These are phyloP conservation scores for Helicoverpa armigera DNA, from an alignment of 1,140 invertebrate species.

Conservation along the genomic window DNA sequence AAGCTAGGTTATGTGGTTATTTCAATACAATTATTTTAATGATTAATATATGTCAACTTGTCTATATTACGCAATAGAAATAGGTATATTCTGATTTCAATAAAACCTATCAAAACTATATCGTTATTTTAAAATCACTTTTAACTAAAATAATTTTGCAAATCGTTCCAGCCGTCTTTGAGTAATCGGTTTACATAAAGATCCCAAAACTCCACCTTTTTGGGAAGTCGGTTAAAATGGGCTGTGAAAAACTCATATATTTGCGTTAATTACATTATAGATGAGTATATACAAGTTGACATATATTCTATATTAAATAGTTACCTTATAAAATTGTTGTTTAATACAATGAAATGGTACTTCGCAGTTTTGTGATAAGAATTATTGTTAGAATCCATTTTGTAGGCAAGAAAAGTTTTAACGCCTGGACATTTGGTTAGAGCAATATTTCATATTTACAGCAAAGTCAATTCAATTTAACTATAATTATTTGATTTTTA, in stretches of 20 bases:
- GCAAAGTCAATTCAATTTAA: too few species aligned
- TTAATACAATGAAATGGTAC: constrained; percentile 5
- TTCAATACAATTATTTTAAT: constrained; percentile 6
- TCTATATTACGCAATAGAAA: neutral
- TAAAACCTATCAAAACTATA: neutral
- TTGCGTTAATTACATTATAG: neutral
- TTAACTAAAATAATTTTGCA: too few species aligned
- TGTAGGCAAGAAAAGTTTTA: neutral
- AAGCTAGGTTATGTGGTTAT: neutral
- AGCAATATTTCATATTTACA: too few species aligned
- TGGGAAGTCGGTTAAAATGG: neutral
- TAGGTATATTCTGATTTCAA: neutral
- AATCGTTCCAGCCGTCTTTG: too few species aligned
- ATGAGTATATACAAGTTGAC: neutral
- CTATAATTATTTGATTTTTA: too few species aligned
- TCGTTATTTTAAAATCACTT: too few species aligned
- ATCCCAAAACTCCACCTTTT: too few species aligned
- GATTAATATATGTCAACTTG: constrained; percentile 16
- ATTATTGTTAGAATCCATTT: neutral
- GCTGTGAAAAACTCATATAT: neutral
- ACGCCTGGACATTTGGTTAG: neutral
- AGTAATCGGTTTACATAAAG: too few species aligned
- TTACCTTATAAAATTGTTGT: constrained; percentile 27
- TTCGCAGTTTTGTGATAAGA: constrained; percentile 16
- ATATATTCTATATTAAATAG: neutral